These are phyloP conservation scores for Antheraea pernyi DNA, from an alignment of 1,140 invertebrate species.

Conservation along the genomic window DNA sequence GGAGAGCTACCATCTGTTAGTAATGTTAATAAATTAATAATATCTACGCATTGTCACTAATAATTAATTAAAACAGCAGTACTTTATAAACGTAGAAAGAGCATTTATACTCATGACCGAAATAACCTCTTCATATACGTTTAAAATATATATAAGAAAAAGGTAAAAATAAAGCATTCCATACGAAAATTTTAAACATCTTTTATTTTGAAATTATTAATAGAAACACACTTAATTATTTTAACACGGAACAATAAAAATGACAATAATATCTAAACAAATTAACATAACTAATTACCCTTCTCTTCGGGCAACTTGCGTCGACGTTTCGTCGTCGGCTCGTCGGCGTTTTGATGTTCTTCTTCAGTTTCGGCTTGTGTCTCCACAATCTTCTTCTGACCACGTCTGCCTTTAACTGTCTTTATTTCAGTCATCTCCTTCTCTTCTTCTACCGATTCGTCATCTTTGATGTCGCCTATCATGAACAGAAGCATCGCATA, in stretches of 20 bases:
- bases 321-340: slow-evolving; percentile 53
- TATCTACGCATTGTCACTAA: neutral
- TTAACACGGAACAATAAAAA: slow-evolving; percentile 57
- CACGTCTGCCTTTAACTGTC: slow-evolving; percentile 52
- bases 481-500: slow-evolving; percentile 12
- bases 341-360: slow-evolving; percentile 52
- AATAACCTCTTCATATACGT: no score
- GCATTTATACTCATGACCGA: no score
- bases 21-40: neutral
- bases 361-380: slow-evolving; percentile 39
- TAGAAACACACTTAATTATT: slow-evolving; percentile 58
- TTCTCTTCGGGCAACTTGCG: slow-evolving; percentile 63
- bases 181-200: slow-evolving; percentile 58
- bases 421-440: slow-evolving; percentile 36
- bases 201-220: slow-evolving; percentile 63
- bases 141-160: slow-evolving; percentile 5
- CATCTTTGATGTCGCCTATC: slow-evolving; percentile 51
- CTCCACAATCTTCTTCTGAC: slow-evolving; percentile 51
- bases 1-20: neutral
- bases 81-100: neutral
- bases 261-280: slow-evolving; percentile 45
- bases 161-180: slow-evolving; percentile 55
- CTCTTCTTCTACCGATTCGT: slow-evolving; percentile 44
- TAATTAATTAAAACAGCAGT: neutral
- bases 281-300: slow-evolving; percentile 66